Conservation (phyloP, 2,888 invertebrate genomes). For the Campoplex capitator region DNA sequence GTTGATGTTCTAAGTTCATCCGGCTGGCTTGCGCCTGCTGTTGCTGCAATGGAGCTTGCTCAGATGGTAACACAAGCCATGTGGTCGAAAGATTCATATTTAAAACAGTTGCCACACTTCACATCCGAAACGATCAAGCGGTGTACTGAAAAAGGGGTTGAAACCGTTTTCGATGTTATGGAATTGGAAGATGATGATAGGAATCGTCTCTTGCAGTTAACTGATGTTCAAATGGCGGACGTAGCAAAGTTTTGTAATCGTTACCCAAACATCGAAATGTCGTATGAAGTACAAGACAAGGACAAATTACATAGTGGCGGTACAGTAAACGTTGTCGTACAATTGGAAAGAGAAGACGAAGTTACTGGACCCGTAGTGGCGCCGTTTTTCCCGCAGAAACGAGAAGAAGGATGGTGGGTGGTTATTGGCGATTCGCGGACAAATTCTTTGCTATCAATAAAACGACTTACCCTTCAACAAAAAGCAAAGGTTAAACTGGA, state of each 20-base stretch:
- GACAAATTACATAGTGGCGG: constrained; percentile 91
- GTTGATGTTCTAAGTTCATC: constrained; percentile 97
- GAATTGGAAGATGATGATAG: constrained; percentile 97
- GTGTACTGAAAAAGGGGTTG: constrained; percentile 95
- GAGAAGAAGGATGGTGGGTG: constrained; percentile 99
- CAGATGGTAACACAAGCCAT: constrained; percentile 99
- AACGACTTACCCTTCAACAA: constrained; percentile 97
- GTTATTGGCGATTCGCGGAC: constrained; percentile 98
- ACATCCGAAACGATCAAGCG: constrained; percentile 94
- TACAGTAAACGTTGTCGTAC: constrained; percentile 95
- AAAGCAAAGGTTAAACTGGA: constrained; percentile 95
- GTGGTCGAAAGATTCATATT: constrained; percentile 99
- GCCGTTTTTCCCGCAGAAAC: constrained; percentile 98
- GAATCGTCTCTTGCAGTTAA: constrained; percentile 91
- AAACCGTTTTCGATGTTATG: constrained; percentile 98
- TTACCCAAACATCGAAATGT: constrained; percentile 99
- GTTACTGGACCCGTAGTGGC: constrained; percentile 98
- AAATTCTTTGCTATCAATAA: constrained; percentile 98
- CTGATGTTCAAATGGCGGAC: constrained; percentile 96
- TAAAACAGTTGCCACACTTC: constrained; percentile 99
- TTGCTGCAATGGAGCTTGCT: constrained; percentile 99
- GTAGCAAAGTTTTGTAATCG: constrained; percentile 99
- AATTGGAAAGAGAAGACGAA: constrained; percentile 98
- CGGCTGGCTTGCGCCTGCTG: constrained; percentile 99
- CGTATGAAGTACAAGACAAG: constrained; percentile 94